These are phyloP conservation scores for Ormyrus nitidulus DNA, from an alignment of 2,888 invertebrate genomes.

Conservation along the genomic window DNA sequence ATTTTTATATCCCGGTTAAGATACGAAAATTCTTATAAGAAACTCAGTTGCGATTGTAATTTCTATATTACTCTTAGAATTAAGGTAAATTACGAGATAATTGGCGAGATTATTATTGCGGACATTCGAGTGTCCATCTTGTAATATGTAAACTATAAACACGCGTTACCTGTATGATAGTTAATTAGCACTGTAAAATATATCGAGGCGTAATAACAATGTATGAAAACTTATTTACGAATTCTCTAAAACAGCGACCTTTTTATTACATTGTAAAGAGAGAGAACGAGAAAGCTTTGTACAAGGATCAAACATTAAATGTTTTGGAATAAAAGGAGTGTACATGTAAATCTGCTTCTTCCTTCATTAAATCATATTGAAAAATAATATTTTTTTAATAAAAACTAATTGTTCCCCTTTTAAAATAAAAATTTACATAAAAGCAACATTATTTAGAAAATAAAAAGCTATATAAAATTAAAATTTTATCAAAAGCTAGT, in stretches of 20 bases:
- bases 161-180: slow-evolving; percentile 58
- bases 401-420: background rate
- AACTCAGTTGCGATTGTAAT: slow-evolving; percentile 27
- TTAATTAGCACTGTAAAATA: slow-evolving; percentile 58
- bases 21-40: background rate
- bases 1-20: slow-evolving; percentile 16
- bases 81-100: slow-evolving; percentile 46
- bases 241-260: slow-evolving; percentile 41
- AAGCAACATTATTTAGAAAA: too few relatives aligned
- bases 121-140: slow-evolving; percentile 44
- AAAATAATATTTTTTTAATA: background rate
- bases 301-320: slow-evolving; percentile 39
- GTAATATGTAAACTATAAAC: slow-evolving; percentile 52
- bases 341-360: slow-evolving; percentile 26
- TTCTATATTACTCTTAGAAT: slow-evolving; percentile 38
- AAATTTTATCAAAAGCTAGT: too few relatives aligned
- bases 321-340: slow-evolving; percentile 54
- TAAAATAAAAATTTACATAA: too few relatives aligned
- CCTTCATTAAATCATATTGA: background rate
- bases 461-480: too few relatives aligned
- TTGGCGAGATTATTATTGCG: slow-evolving; percentile 52
- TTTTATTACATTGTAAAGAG: slow-evolving; percentile 44
- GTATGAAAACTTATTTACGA: slow-evolving; percentile 29
- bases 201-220: slow-evolving; percentile 41
- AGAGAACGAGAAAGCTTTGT: slow-evolving; percentile 42